phyloP scores from a whole-genome alignment of 1,140 invertebrate genomes.

The Drosophila arawakana region DNA sequence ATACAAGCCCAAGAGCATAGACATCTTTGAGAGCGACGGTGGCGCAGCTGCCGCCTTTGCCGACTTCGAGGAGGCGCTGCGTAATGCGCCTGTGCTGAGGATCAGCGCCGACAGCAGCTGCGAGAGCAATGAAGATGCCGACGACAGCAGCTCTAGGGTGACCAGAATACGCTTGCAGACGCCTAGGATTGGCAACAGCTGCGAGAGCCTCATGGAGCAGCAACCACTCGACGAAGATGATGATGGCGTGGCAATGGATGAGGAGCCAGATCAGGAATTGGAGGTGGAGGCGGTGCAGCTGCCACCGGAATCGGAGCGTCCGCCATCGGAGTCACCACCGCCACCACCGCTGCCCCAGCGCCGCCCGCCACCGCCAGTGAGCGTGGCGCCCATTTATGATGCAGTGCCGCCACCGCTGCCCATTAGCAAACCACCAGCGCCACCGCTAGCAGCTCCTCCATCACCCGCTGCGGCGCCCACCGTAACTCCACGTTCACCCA shows the following conservation, averaged over 20 bases:
- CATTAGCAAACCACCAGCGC: constrained; percentile 46
- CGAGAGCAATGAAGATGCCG: constrained; percentile 46
- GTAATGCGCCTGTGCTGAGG: constrained; percentile 72
- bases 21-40: constrained; percentile 71
- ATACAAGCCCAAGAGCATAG: constrained; percentile 81
- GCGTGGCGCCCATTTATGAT: constrained; percentile 60
- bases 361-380: constrained; percentile 39
- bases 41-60: constrained; percentile 60
- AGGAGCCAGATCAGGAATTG: not conserved
- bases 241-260: not conserved
- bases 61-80: constrained; percentile 78
- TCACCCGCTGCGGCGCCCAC: constrained; percentile 1
- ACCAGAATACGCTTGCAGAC: constrained; percentile 62
- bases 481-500: not conserved
- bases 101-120: constrained; percentile 52
- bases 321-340: constrained; percentile 59
- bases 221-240: constrained; percentile 51
- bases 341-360: constrained; percentile 68
- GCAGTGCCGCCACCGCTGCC: constrained; percentile 64
- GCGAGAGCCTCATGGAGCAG: constrained; percentile 69
- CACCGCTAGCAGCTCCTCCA: not conserved
- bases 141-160: constrained; percentile 67
- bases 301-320: constrained; percentile 45
- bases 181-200: constrained; percentile 65
- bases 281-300: constrained; percentile 4